Evolutionary conservation across 2,113 vertebrate species (phyloP).

Genomic region (Embiotoca jacksoni): DNA sequence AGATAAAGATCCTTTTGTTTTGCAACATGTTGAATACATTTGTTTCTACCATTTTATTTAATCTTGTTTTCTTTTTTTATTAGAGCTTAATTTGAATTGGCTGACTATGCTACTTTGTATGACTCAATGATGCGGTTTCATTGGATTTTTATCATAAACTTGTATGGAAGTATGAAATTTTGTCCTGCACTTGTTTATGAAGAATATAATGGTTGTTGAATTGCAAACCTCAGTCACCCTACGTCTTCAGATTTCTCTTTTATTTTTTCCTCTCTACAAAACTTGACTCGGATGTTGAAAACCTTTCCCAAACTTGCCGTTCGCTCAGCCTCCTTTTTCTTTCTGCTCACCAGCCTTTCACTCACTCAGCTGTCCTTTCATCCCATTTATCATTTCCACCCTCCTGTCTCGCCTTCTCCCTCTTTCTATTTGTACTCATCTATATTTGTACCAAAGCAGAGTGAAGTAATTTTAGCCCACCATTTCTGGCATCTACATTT

Average conservation of each 20-base stretch:
- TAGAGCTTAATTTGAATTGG: slow-evolving; percentile 73
- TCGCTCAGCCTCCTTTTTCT: background rate
- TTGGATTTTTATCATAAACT: slow-evolving; percentile 87
- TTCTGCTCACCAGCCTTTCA: background rate
- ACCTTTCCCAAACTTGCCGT: background rate
- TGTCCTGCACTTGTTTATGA: slow-evolving; percentile 21
- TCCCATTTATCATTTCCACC: slow-evolving; percentile 7
- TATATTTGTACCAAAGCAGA: slow-evolving; percentile 22
- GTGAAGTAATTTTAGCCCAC: slow-evolving; percentile 33
- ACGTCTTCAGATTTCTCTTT: background rate
- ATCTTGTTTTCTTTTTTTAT: slow-evolving; percentile 70
- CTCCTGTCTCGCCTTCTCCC: slow-evolving; percentile 2
- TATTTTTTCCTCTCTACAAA: background rate
- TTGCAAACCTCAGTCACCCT: background rate
- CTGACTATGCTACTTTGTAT: slow-evolving; percentile 80
- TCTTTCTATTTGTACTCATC: background rate
- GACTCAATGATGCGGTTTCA: slow-evolving; percentile 68
- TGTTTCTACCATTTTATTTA: slow-evolving; percentile 81
- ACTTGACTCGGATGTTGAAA: background rate
- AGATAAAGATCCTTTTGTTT: slow-evolving; percentile 66
- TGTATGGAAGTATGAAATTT: slow-evolving; percentile 73
- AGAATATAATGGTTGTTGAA: background rate
- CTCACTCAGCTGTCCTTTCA: slow-evolving; percentile 1
- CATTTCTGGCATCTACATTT: slow-evolving; percentile 33
- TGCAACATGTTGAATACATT: slow-evolving; percentile 70